Percentiles rank a stretch among this genome's conserved stretches.
Conservation (phyloP, 2,888 invertebrate genomes). For the Baccha elongata region DNA sequence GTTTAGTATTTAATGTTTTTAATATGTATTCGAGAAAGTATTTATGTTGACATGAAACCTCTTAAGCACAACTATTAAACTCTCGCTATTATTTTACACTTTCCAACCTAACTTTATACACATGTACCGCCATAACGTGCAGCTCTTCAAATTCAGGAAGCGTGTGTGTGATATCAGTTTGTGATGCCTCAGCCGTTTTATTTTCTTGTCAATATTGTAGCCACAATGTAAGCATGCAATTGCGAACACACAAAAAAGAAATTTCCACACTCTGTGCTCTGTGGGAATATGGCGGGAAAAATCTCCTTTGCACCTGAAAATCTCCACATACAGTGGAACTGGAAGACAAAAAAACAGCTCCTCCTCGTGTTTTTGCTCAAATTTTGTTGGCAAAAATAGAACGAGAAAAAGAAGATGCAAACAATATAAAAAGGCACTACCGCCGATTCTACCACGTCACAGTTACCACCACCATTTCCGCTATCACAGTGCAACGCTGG, state of each 20-base stretch:
- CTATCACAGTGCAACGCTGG: constrained; percentile 52
- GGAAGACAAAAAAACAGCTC: constrained; percentile 56
- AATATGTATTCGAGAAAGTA: no score
- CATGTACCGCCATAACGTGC: constrained; percentile 62
- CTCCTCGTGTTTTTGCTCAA: constrained; percentile 47
- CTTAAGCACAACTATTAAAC: no score
- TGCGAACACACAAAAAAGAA: constrained; percentile 67
- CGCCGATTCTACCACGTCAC: constrained; percentile 1
- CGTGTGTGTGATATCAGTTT: constrained; percentile 27
- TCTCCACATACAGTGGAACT: constrained; percentile 24
- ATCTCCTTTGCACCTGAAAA: constrained; percentile 70
- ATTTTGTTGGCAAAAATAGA: not conserved
- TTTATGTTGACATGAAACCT: no score
- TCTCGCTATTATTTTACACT: constrained; percentile 3
- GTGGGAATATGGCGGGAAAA: constrained; percentile 71
- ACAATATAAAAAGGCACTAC: constrained; percentile 32
- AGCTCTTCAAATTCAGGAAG: constrained; percentile 40
- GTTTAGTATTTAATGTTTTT: no score
- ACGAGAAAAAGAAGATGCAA: constrained; percentile 30
- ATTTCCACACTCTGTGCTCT: constrained; percentile 70
- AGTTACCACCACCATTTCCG: constrained; percentile 11
- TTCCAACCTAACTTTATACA: constrained; percentile 9
- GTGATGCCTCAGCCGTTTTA: constrained; percentile 65
- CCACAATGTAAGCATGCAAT: constrained; percentile 74
- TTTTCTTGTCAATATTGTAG: constrained; percentile 73